These are phyloP conservation scores for Macrosteles quadrilineatus DNA, from an alignment of 1,140 invertebrate species.

Conservation along the genomic window DNA sequence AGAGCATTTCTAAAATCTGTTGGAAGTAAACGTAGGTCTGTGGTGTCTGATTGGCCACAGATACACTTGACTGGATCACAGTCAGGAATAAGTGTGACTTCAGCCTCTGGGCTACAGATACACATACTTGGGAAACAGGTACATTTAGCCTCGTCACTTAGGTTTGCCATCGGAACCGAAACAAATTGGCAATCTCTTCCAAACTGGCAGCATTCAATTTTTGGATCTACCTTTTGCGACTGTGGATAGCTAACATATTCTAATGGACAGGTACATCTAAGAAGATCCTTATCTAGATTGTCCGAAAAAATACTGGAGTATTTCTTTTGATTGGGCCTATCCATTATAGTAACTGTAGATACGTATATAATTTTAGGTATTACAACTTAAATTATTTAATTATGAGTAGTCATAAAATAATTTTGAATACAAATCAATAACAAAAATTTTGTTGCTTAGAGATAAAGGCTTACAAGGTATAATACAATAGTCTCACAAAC, in stretches of 20 bases:
- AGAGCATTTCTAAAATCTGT: background rate
- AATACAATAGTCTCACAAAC: too few relatives aligned
- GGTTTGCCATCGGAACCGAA: background rate
- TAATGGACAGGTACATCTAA: background rate
- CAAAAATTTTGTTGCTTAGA: too few relatives aligned
- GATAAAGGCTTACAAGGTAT: too few relatives aligned
- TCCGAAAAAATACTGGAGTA: background rate
- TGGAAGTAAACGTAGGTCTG: background rate
- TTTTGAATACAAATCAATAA: too few relatives aligned
- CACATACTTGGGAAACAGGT: background rate
- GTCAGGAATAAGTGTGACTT: background rate
- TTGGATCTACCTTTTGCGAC: background rate
- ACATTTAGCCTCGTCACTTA: background rate
- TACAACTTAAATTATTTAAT: too few relatives aligned
- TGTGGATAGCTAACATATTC: background rate
- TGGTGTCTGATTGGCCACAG: background rate
- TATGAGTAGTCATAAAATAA: too few relatives aligned
- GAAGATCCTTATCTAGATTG: background rate
- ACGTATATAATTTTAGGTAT: too few relatives aligned
- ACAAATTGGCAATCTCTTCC: background rate
- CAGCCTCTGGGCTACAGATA: background rate
- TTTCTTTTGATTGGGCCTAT: too few relatives aligned
- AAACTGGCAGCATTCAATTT: background rate
- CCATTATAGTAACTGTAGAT: too few relatives aligned
- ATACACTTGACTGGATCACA: background rate